Base-by-base conservation (phyloP, 2,797 vertebrate species). In the Rallus crepitans region DNA sequence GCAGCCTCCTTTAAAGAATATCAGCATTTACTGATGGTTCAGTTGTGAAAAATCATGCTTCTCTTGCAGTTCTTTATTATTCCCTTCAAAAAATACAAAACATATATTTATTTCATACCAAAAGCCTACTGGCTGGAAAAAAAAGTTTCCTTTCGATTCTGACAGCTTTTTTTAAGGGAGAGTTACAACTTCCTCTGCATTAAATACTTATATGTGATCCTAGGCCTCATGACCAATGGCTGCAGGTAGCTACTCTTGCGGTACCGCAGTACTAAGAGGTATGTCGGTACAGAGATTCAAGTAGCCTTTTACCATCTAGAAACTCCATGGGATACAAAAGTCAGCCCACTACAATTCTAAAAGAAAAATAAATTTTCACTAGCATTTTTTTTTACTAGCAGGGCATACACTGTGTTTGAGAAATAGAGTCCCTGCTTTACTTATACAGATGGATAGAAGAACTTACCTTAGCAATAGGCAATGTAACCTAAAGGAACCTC, bases 1-100 rank as follows among this genome's bases (percentile, higher is more conserved):
- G 83, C 89, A 98, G 91, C 94, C 77, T 82, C 96, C 90, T 89
- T 91, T 91, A 90, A 87, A 94, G 95, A 91, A 82, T 95, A 95
- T 94, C 79, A 96, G 78, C 84, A 95, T 78, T 95, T 92, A 92
- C 65, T 94, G 83, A 88, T 85, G 89, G 60, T 92, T 96, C 79
- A 89, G 39, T 89, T 93, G 63, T 89, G 89, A 93, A 93, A 93
- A 93, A 78, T 85, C 89, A 77, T 71, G 42, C 69, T 96, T 78
- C 75, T 93, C 15, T 48, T 87, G 68, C 50, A 90, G 73, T 17
- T 94, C 93, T 94, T 95, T 56, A 73, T 76, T 91, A 61, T 92
- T 93, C 25, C 39, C 31, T 71, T 83, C 64, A 35, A 35, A 35
- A 35, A 35, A 35, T 35, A 8, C 59, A 6, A 60, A 60, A 92